These are phyloP conservation scores for Taenioides sp. DNA, from an alignment of 2,797 vertebrate genomes.

Conservation along the genomic window DNA sequence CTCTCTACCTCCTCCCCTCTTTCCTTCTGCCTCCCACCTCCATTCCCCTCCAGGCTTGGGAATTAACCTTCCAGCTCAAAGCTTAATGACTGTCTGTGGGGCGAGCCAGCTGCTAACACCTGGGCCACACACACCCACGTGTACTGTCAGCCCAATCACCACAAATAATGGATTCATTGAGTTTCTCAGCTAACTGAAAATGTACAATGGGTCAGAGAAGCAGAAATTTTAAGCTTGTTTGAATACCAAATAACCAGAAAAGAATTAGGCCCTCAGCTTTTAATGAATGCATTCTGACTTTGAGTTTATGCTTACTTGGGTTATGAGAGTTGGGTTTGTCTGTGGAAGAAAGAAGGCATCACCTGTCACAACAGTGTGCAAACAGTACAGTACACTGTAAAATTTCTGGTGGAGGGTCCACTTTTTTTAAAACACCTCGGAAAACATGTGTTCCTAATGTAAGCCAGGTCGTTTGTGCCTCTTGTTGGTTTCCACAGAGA, in stretches of 20 bases:
- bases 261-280: background rate
- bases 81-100: constrained; percentile 77
- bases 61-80: constrained; percentile 74
- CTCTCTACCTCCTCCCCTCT: constrained; percentile 46
- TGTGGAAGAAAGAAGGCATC: background rate
- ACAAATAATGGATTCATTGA: constrained; percentile 8
- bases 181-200: background rate
- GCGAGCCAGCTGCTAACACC: constrained; percentile 73
- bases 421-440: no score
- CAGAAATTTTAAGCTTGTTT: background rate
- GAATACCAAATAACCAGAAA: background rate
- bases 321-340: background rate
- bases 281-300: background rate
- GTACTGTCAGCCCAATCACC: constrained; percentile 11
- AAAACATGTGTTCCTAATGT: no score
- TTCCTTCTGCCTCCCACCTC: constrained; percentile 52
- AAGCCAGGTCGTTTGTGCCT: no score
- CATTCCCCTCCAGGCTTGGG: constrained; percentile 61
- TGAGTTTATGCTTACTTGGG: background rate
- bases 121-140: constrained; percentile 63
- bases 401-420: no score
- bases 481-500: no score
- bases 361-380: background rate
- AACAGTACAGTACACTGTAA: no score
- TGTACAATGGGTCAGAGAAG: background rate